A percentile compares a stretch with the other conserved stretches of the same genome.
Conservation (phyloP, 1,140 invertebrate genomes). For the Rhyacophila brunnea region DNA sequence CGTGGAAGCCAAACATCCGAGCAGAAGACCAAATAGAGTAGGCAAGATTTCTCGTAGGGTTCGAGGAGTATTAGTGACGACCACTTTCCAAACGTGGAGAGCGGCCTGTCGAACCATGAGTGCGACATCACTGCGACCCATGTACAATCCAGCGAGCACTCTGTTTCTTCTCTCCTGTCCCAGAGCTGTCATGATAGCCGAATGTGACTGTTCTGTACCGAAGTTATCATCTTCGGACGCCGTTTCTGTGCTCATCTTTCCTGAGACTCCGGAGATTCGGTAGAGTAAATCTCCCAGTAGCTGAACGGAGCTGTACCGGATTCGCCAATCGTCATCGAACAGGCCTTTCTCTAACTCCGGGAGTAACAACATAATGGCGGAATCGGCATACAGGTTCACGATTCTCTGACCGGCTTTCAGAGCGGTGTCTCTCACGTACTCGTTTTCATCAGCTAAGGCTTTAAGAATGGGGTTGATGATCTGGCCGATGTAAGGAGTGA, state of each 20-base stretch:
- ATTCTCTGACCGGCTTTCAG: constrained; percentile 95
- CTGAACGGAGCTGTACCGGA: constrained; percentile 94
- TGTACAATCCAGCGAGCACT: constrained; percentile 93
- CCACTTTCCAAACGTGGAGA: constrained; percentile 97
- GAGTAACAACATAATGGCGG: constrained; percentile 88
- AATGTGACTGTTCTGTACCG: constrained; percentile 94
- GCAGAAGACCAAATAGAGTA: constrained; percentile 86
- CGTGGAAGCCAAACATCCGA: constrained; percentile 92
- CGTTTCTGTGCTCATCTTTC: constrained; percentile 99
- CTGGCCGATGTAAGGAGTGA: constrained; percentile 94
- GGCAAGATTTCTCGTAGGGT: constrained; percentile 96
- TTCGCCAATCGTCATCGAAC: constrained; percentile 98
- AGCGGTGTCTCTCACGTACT: constrained; percentile 97
- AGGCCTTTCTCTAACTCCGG: constrained; percentile 92
- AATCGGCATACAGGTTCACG: constrained; percentile 94
- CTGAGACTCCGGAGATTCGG: constrained; percentile 94
- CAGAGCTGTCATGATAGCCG: constrained; percentile 84
- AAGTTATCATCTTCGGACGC: constrained; percentile 98
- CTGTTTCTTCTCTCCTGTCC: constrained; percentile 88
- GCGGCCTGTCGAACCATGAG: constrained; percentile 96
- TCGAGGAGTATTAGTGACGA: constrained; percentile 94
- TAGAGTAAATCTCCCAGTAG: constrained; percentile 95
- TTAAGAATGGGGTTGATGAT: constrained; percentile 98
- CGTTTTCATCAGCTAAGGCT: constrained; percentile 97
- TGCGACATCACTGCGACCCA: constrained; percentile 96